phyloP scores from a whole-genome alignment of 2,797 vertebrate species.

The Sitta carolinensis region DNA sequence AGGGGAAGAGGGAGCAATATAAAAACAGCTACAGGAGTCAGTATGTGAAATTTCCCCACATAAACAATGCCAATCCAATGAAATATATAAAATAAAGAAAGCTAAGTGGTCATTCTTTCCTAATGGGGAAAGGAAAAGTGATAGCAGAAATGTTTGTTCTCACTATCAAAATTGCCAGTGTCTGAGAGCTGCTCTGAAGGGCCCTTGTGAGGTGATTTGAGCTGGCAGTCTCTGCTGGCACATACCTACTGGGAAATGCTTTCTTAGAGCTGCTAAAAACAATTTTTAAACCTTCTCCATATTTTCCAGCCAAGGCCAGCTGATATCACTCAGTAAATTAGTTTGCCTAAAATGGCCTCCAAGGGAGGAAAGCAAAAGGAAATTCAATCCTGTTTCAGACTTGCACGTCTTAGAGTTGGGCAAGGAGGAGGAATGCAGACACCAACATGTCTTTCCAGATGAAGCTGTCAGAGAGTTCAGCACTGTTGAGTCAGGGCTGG shows the following conservation, averaged over 20 bases:
- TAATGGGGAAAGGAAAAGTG: neutral
- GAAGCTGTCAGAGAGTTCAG: neutral
- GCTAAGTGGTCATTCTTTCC: neutral
- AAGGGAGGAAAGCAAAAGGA: neutral
- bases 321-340: neutral
- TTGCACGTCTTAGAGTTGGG: fast-evolving
- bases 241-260: neutral
- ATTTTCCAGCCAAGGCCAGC: neutral
- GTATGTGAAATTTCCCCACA: neutral
- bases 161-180: neutral
- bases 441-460: neutral
- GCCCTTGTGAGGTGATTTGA: neutral
- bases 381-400: neutral
- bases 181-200: neutral
- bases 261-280: neutral
- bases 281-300: neutral
- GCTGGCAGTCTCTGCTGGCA: neutral
- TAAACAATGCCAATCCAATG: neutral
- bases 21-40: neutral
- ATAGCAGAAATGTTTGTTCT: neutral
- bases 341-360: neutral
- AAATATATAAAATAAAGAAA: neutral
- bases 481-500: neutral
- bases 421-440: neutral
- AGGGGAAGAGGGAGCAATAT: neutral